Conservation (phyloP, 2,797 vertebrate species). For the Macrochelys suwanniensis region DNA sequence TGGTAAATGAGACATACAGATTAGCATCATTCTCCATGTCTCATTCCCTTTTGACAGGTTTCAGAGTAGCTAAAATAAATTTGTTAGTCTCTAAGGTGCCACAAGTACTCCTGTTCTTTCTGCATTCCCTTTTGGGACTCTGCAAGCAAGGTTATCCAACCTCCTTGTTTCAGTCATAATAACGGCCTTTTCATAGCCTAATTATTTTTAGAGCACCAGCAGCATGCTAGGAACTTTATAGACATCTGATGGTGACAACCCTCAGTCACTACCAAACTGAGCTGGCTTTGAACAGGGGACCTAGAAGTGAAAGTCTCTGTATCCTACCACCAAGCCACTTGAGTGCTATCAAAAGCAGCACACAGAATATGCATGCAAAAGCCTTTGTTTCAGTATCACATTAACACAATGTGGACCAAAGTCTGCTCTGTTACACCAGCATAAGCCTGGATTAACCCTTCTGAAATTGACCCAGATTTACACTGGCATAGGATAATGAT, state of each 20-base stretch:
- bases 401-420: not conserved
- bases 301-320: not conserved
- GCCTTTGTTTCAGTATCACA: not conserved
- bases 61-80: too few species aligned
- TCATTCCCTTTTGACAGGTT: not conserved
- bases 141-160: accelerated
- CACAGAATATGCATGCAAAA: not conserved
- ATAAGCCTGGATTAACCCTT: not conserved
- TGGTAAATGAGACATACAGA: not conserved
- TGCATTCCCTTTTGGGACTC: too few species aligned
- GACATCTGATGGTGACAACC: not conserved
- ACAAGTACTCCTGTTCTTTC: too few species aligned
- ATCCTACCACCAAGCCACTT: not conserved
- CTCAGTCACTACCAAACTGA: not conserved
- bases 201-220: accelerated
- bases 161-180: accelerated
- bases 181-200: accelerated
- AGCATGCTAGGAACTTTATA: not conserved
- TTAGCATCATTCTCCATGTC: accelerated
- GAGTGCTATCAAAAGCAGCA: not conserved
- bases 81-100: too few species aligned
- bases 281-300: not conserved
- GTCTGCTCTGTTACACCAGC: not conserved
- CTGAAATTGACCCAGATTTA: not conserved
- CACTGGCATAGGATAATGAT: not conserved